A percentile compares a stretch with the other conserved stretches of the same genome.
Evolutionary conservation across 2,888 invertebrate species (phyloP).

Genomic region (Agonopterix subpropinquella): DNA sequence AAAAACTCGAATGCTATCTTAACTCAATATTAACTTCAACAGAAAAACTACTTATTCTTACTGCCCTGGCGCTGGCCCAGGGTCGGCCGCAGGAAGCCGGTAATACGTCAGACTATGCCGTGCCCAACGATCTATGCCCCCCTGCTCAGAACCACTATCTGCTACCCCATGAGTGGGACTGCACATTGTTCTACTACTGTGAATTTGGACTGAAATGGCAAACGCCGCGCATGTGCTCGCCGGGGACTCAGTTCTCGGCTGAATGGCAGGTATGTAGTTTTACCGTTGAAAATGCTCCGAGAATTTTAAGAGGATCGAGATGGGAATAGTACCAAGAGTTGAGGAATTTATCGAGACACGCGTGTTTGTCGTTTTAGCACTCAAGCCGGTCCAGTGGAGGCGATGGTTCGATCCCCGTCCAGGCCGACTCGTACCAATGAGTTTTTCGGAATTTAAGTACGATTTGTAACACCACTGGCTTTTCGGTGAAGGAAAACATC

Average conservation of each 20-base stretch:
- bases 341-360: too few relatives aligned
- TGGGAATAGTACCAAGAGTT: too few relatives aligned
- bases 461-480: too few relatives aligned
- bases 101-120: conserved; percentile 32
- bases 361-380: too few relatives aligned
- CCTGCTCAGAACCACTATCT: conserved; percentile 73
- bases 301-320: too few relatives aligned
- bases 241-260: conserved; percentile 44
- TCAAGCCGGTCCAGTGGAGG: too few relatives aligned
- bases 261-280: conserved; percentile 28
- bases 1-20: too few relatives aligned
- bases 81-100: conserved; percentile 39
- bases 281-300: too few relatives aligned
- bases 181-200: conserved; percentile 58
- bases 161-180: conserved; percentile 50
- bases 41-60: conserved; percentile 32
- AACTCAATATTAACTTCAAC: not conserved
- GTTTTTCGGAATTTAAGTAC: too few relatives aligned
- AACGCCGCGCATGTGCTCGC: conserved; percentile 28
- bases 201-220: conserved; percentile 39
- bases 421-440: too few relatives aligned
- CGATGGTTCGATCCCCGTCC: too few relatives aligned
- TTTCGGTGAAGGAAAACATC: too few relatives aligned
- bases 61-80: conserved; percentile 22
- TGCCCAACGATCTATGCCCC: conserved; percentile 77